These are phyloP conservation scores for Xiphias gladius DNA, from an alignment of 2,113 vertebrate species.

Conservation along the genomic window DNA sequence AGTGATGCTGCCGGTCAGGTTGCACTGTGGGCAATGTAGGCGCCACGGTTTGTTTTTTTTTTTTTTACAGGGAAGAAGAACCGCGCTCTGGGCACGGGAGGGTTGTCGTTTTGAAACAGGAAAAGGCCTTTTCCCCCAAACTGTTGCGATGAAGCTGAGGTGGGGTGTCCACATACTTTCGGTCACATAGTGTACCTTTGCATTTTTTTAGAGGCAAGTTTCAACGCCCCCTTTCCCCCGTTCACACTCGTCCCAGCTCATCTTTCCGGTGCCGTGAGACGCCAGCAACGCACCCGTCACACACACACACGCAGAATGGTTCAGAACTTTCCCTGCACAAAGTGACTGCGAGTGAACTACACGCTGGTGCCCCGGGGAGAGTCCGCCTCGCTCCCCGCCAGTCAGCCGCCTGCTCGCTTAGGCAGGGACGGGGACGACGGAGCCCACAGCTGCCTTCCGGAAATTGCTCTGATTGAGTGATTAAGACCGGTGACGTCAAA, in stretches of 20 bases:
- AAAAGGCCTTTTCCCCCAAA: too few species aligned
- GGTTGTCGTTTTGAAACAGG: neutral
- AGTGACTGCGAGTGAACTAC: conserved; percentile 37
- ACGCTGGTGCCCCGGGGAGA: conserved; percentile 46
- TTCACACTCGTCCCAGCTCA: neutral
- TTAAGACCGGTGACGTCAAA: conserved; percentile 71
- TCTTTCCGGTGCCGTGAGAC: neutral
- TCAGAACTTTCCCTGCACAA: conserved; percentile 35
- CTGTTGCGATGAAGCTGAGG: too few species aligned
- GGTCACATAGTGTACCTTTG: neutral
- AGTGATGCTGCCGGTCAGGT: too few species aligned
- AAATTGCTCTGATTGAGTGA: conserved; percentile 68
- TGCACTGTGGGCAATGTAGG: too few species aligned
- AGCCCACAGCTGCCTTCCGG: conserved; percentile 48
- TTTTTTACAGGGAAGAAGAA: too few species aligned
- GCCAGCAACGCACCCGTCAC: too few species aligned
- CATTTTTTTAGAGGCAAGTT: neutral
- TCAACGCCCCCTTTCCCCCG: too few species aligned
- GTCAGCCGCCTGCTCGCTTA: conserved; percentile 42
- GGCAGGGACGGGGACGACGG: conserved; percentile 46
- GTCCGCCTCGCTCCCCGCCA: conserved; percentile 47
- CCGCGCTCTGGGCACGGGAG: too few species aligned
- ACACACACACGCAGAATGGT: conserved; percentile 9
- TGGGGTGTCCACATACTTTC: conserved; percentile 9
- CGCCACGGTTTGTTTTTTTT: too few species aligned